Evolutionary conservation across 2,113 vertebrate genomes (phyloP).

Genomic region (Mormoops blainvillei): DNA sequence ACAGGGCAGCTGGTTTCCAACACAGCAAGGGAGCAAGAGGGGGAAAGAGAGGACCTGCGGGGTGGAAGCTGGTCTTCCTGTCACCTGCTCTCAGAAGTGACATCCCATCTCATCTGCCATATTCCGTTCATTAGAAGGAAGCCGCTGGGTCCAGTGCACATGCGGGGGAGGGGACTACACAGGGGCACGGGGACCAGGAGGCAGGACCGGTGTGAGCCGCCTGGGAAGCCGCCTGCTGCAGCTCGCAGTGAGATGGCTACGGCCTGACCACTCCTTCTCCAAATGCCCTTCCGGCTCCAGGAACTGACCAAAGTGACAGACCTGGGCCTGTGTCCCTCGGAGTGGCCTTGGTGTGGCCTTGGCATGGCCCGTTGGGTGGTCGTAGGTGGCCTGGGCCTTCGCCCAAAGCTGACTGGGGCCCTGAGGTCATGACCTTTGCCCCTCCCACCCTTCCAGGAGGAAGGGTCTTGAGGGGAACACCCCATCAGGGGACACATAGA

Average conservation of each 20-base stretch:
- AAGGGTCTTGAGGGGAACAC: background rate
- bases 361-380: background rate
- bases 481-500: accelerated
- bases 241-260: background rate
- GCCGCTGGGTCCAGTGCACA: background rate
- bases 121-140: background rate
- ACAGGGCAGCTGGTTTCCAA: accelerated
- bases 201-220: accelerated
- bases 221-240: background rate
- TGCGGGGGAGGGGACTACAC: accelerated
- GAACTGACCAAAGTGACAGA: background rate
- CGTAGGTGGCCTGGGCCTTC: background rate
- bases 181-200: too few relatives aligned
- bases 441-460: background rate
- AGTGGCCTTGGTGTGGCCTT: too few relatives aligned
- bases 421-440: background rate
- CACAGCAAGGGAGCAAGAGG: background rate
- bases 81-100: background rate
- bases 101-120: background rate
- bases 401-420: background rate
- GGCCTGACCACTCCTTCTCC: background rate
- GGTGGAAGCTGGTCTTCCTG: background rate
- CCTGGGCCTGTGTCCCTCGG: background rate
- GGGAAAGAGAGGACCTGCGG: background rate
- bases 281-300: background rate